phyloP scores from a whole-genome alignment of 1,140 invertebrate genomes.

The Dufourea novaeangliae region DNA sequence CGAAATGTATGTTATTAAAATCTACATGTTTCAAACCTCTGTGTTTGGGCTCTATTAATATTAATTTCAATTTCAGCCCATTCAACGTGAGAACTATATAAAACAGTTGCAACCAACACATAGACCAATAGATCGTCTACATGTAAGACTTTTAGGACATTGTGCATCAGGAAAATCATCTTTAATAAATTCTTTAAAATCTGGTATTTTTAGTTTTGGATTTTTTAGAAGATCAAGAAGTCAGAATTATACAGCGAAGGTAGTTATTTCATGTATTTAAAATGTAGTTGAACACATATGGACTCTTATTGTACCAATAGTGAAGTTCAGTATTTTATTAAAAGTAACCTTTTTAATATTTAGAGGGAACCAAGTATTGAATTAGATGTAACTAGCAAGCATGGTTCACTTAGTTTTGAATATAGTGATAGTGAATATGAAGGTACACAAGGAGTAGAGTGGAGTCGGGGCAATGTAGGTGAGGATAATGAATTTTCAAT shows the following conservation, averaged over 20 bases:
- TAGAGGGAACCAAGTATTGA: constrained; percentile 82
- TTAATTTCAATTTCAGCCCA: constrained; percentile 63
- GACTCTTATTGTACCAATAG: not conserved
- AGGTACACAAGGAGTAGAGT: constrained; percentile 79
- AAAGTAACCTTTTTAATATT: constrained; percentile 37
- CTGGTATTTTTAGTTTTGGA: constrained; percentile 85
- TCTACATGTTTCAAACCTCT: not conserved
- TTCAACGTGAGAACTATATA: constrained; percentile 85
- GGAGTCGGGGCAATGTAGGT: constrained; percentile 78
- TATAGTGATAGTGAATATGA: constrained; percentile 81
- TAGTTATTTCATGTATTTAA: constrained; percentile 48
- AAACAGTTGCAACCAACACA: constrained; percentile 87
- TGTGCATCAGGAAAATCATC: constrained; percentile 90
- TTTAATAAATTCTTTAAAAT: constrained; percentile 87
- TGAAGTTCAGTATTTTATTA: not conserved
- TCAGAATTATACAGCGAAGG: constrained; percentile 77
- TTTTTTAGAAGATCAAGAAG: constrained; percentile 84
- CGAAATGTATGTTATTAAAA: constrained; percentile 83
- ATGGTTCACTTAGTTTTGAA: constrained; percentile 85
- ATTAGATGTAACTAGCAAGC: constrained; percentile 85
- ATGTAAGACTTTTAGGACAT: constrained; percentile 90
- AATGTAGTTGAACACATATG: constrained; percentile 5
- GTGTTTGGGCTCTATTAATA: not conserved
- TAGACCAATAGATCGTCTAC: constrained; percentile 86
- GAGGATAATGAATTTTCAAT: constrained; percentile 34